A percentile compares a stretch with the other conserved stretches of the same genome.
phyloP scores from a whole-genome alignment of 2,113 vertebrate genomes.

The Ibidorhyncha struthersii region DNA sequence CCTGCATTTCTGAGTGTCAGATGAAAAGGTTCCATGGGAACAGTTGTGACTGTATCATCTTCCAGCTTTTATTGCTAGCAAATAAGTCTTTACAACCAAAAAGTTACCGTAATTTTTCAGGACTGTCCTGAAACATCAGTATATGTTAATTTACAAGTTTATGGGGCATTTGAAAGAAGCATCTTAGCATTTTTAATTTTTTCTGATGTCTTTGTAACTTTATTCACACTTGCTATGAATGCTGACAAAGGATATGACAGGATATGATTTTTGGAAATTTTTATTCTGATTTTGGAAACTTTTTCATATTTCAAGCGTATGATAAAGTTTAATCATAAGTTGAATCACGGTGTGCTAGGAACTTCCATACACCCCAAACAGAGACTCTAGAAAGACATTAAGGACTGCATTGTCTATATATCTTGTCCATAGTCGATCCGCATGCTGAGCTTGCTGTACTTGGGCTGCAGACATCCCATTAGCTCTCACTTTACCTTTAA shows the following conservation, averaged over 20 bases:
- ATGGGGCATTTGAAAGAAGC: not conserved
- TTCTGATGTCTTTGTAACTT: not conserved
- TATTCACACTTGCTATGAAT: not conserved
- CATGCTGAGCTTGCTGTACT: not conserved
- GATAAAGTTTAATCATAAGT: not conserved
- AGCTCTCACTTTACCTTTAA: not conserved
- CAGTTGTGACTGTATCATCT: not conserved
- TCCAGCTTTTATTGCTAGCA: not conserved
- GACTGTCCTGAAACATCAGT: not conserved
- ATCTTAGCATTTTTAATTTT: not conserved
- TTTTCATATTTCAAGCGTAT: not conserved
- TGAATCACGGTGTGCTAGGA: not conserved
- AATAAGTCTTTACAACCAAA: not conserved
- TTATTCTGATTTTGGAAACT: not conserved
- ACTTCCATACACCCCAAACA: not conserved
- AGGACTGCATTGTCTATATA: rapidly evolving
- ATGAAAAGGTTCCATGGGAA: not conserved
- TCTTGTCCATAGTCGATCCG: not conserved
- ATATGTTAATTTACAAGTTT: not conserved
- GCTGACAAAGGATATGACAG: not conserved
- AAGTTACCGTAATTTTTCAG: not conserved
- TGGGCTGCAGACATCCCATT: not conserved
- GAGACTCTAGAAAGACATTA: not conserved
- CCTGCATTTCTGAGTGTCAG: not conserved
- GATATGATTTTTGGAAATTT: not conserved